Base-by-base conservation (phyloP, 2,797 vertebrate genomes). In the Sebastes kiyomatsui region DNA sequence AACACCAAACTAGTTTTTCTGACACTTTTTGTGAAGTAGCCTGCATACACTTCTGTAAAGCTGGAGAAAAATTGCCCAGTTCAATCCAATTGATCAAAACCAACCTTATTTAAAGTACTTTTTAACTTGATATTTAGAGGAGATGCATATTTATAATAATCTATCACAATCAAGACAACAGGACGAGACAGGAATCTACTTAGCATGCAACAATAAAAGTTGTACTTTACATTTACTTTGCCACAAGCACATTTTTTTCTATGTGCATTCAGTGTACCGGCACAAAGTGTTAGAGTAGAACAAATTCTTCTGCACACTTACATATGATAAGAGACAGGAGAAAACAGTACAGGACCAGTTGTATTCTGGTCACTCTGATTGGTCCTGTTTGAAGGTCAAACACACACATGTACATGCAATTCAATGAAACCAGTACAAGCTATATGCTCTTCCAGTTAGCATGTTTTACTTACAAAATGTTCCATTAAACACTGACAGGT, bases 271-370 rank as follows among this genome's bases (percentile, higher is more conserved):
- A 60, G 12, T 81, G 71, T 85, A 22, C 49, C 10, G 52, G 61
- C 16, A 80, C 60, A 77, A 74, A 77, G 4, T 27, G 66, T 73
- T 9, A 58, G 32, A 70, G 49, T 23, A 69, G 60, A 73, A 83
- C 42, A 81, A 49, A 74, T 62, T 68, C 30, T 79, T 84, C 11
- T 60, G 76, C 23, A 56, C 71, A 95, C 95, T 96, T 90, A 96
- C 95, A 95, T 79, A 96, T 86, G 68, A 95, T 81, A 79, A 95
- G 88, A 64, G 68, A 85, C 61, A 96, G 84, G 35, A 93, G 81
- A 38, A 93, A 70, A 81, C 90, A 91, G 85, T 91, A 90, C 80
- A 95, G 74, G 80, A 93, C 35, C 22, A 95, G 74, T 4, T 93
- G 91, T 71, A 82, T 85, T 86, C 87, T 91, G 77, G 76, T 92